Evolutionary conservation across 2,113 vertebrate species (phyloP).

Genomic region (Varanus komodoensis): DNA sequence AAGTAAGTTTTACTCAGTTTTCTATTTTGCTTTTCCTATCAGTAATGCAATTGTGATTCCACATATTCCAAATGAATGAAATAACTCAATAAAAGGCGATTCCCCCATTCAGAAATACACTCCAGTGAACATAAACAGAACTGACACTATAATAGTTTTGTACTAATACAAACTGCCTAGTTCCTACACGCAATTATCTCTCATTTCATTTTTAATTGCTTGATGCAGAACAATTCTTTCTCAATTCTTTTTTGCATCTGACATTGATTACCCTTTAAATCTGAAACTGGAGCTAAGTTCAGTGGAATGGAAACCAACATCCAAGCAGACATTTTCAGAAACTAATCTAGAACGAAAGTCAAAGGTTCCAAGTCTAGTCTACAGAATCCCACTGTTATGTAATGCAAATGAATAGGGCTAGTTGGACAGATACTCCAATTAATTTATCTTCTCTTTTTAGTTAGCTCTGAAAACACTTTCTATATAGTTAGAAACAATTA

Average conservation of each 20-base stretch:
- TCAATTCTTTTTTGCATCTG: not conserved
- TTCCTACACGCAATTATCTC: not conserved
- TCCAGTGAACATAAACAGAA: not conserved
- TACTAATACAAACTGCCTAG: not conserved
- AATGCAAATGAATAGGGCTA: not conserved
- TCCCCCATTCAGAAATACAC: not conserved
- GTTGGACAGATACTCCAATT: not conserved
- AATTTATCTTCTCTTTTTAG: not conserved
- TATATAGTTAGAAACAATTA: not conserved
- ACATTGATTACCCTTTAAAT: not conserved
- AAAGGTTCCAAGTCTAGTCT: not conserved
- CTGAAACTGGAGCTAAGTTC: not conserved
- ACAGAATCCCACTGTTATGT: not conserved
- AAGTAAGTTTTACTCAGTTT: not conserved
- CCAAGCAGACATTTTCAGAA: not conserved
- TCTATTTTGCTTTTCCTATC: not conserved
- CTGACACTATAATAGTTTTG: not conserved
- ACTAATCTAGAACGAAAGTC: not conserved
- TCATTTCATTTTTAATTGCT: not conserved
- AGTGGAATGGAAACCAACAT: not conserved
- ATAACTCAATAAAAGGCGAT: not conserved
- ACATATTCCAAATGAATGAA: not conserved
- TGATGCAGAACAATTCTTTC: not conserved
- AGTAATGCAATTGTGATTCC: not conserved
- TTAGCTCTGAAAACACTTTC: slow-evolving; percentile 2